These are phyloP conservation scores for Progne subis DNA, from an alignment of 2,113 vertebrate species.

Conservation along the genomic window DNA sequence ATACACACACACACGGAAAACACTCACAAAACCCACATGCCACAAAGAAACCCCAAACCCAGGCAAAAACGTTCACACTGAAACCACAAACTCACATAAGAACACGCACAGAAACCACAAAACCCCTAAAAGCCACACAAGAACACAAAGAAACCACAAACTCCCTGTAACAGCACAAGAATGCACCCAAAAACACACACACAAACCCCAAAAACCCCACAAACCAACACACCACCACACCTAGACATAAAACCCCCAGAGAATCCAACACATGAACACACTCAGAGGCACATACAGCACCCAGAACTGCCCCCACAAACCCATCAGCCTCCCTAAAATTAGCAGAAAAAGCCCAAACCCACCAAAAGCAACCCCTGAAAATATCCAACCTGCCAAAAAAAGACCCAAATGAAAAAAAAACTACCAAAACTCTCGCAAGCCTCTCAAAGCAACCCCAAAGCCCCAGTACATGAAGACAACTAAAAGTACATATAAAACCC, in stretches of 20 bases:
- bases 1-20: not conserved
- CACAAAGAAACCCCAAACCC: not conserved
- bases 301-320: fast-evolving
- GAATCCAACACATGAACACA: not conserved
- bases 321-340: not conserved
- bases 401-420: not conserved
- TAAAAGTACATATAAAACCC: not conserved
- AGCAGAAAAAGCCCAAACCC: not conserved
- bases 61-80: not conserved
- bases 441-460: not conserved
- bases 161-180: fast-evolving
- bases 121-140: not conserved
- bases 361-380: not conserved
- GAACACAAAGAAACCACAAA: not conserved
- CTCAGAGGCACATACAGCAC: not conserved
- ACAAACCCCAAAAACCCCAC: not conserved
- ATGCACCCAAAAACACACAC: not conserved
- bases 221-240: not conserved
- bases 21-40: not conserved
- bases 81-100: not conserved
- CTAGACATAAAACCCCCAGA: not conserved
- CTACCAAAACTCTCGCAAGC: not conserved
- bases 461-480: too few relatives aligned
- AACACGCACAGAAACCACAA: not conserved
- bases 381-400: fast-evolving